Base-by-base conservation (phyloP, 1,140 invertebrate species). In the Rhizoglyphus robini region DNA sequence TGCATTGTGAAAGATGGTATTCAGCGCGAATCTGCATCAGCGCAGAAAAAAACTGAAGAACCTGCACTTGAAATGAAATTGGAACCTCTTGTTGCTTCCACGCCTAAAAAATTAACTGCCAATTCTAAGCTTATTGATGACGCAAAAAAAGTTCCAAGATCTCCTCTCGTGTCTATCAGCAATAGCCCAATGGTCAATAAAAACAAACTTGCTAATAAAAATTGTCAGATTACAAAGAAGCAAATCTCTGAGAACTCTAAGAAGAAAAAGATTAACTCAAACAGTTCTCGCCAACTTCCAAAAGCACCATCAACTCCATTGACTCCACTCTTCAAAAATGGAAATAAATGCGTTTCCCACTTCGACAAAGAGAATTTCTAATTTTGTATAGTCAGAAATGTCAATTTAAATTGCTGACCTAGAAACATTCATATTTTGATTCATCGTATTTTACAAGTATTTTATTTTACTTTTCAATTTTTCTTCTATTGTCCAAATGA, bases 311-410 rank as follows among this genome's bases (percentile, higher is more conserved):
- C 58, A 34, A 60, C 58, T n/a, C 58, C 58, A 23, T 29, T 60
- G 30, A 60, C 58, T n/a, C 58, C 58, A 20, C 29, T 60, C 8
- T 29, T 29, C 29, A 41, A 27, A 60, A 46, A 32, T 27, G 15
- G 29, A 1, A 46, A 29, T 1, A 15, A 60, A 20, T 27, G n/a
- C 36, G 15, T 60, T n/a, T 29, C 27, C 18, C 2, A 15, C 13
- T 60, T 60, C 30, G 58, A 60, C 58, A 60, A 60, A 27, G 58
- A 60, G 29, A 60, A 60, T 27, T 60, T 32, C 27, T 60, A 29
- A 46, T 51, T 51, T 51, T 20, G 29, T 3, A 51, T 41, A 41
- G 18, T 41, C 36, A 18, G 8, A 41, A 11, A 41, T 41, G 8
- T 41, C 36, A 41, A 11, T 41, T 41, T 41, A 18, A 41, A 41